Percentiles rank a stretch among this genome's conserved stretches.
These are phyloP conservation scores for Coregonus suidteri DNA, from an alignment of 2,797 vertebrate species.

Conservation along the genomic window DNA sequence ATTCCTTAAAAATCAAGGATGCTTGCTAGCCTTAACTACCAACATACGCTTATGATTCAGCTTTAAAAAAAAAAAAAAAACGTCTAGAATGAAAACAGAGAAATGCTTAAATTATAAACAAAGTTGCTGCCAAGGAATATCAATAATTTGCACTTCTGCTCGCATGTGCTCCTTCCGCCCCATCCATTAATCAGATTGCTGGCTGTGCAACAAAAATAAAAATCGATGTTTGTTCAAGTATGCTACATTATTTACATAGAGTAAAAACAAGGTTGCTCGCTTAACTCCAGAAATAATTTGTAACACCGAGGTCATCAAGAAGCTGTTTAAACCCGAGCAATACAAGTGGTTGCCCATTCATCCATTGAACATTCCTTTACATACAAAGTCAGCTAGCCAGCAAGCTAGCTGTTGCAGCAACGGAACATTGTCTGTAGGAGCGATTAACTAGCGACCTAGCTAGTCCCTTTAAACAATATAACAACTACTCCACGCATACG, in stretches of 20 bases:
- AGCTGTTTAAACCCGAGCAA: conserved; percentile 23
- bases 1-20: conserved; percentile 7
- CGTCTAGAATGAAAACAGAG: background rate
- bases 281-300: background rate
- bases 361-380: conserved; percentile 54
- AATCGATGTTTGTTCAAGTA: background rate
- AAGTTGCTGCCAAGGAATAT: conserved; percentile 48
- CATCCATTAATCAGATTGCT: background rate
- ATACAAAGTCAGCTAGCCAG: conserved; percentile 38
- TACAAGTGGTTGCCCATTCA: conserved; percentile 33
- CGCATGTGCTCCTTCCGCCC: conserved; percentile 1
- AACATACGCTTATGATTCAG: background rate
- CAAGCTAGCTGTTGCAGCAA: conserved; percentile 38
- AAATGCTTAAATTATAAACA: conserved; percentile 29
- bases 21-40: background rate
- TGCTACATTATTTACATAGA: conserved; percentile 29
- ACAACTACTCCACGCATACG: background rate
- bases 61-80: background rate
- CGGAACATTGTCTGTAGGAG: conserved; percentile 16
- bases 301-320: conserved; percentile 1
- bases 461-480: conserved; percentile 17
- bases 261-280: conserved; percentile 15
- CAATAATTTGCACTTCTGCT: conserved; percentile 51
- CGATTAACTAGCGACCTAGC: conserved; percentile 26
- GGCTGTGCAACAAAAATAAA: background rate